phyloP scores from a whole-genome alignment of 2,888 invertebrate species.

The Eilema sororculum region DNA sequence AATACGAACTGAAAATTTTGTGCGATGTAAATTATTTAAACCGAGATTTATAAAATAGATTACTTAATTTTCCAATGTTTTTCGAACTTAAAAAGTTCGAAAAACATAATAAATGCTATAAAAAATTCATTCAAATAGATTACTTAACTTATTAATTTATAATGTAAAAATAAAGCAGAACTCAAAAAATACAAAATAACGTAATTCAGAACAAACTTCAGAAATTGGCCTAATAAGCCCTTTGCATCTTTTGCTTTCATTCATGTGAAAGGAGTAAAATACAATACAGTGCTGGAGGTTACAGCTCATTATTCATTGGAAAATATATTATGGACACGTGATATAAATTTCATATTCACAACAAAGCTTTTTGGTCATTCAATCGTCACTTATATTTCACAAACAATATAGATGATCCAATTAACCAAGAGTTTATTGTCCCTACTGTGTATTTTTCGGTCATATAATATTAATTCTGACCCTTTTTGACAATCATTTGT shows the following conservation, averaged over 20 bases:
- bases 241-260: background rate
- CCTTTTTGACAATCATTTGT: background rate
- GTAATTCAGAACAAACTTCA: background rate
- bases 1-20: background rate
- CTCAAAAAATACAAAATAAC: background rate
- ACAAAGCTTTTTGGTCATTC: background rate
- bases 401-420: background rate
- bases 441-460: background rate
- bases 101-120: no score
- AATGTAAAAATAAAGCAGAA: background rate
- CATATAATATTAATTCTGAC: background rate
- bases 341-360: background rate
- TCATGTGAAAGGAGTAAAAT: background rate
- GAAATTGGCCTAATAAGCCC: background rate
- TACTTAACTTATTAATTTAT: background rate
- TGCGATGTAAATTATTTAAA: no score
- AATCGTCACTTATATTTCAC: constrained; percentile 4
- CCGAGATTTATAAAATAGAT: no score
- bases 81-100: no score
- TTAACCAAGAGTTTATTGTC: background rate
- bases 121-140: no score
- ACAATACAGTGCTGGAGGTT: background rate
- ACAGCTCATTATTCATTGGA: background rate
- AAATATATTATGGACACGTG: background rate
- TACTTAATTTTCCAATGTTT: no score